phyloP scores from a whole-genome alignment of 2,888 invertebrate species.

The Tryphoninae sp. region DNA sequence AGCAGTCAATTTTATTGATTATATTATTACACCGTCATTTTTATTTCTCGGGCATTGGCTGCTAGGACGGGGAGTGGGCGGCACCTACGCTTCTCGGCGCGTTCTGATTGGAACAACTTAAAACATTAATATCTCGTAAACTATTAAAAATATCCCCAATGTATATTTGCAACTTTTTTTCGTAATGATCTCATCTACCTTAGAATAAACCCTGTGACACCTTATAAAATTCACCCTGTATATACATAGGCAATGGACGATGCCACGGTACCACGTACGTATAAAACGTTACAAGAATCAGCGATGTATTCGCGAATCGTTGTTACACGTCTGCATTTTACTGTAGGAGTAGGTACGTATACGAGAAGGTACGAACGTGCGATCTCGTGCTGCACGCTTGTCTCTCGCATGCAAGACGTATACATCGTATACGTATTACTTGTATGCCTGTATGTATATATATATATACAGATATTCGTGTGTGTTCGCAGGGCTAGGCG shows the following conservation, averaged over 20 bases:
- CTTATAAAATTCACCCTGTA: background rate
- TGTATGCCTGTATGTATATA: background rate
- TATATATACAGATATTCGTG: constrained; percentile 26
- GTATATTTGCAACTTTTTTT: no score
- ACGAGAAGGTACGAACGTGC: constrained; percentile 46
- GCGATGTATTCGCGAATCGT: constrained; percentile 40
- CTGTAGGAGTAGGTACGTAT: constrained; percentile 3
- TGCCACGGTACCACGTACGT: constrained; percentile 33
- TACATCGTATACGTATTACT: constrained; percentile 16
- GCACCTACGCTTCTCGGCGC: no score
- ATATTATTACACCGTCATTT: no score
- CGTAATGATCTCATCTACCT: no score
- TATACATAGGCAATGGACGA: background rate
- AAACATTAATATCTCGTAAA: no score
- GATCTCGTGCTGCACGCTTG: constrained; percentile 60
- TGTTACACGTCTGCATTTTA: constrained; percentile 41
- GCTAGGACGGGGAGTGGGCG: no score
- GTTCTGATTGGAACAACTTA: no score
- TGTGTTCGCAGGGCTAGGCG: constrained; percentile 8
- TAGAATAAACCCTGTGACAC: no score
- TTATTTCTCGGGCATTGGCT: no score
- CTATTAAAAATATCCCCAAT: no score
- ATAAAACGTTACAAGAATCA: constrained; percentile 49
- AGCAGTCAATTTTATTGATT: no score
- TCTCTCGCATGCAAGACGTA: constrained; percentile 42